Base-by-base conservation (phyloP, 2,888 invertebrate species). In the Drosophila neutralis region DNA sequence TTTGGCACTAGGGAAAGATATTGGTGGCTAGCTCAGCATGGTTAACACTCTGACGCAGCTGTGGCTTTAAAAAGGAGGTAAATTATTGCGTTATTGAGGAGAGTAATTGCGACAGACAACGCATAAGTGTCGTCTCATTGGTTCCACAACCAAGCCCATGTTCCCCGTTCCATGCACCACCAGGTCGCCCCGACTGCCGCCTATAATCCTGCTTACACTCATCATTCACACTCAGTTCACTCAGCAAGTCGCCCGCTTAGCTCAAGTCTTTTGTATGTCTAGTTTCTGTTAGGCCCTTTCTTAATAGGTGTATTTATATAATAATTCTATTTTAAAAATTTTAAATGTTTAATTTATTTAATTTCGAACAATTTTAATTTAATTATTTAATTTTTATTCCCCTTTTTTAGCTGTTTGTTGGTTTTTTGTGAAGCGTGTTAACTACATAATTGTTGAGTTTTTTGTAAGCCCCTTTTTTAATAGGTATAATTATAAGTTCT, bases 71-170 rank as follows among this genome's bases (percentile, higher is more conserved):
- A 80, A 74, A 75, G 74, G 79, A 88, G 83, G 75, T 83, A 82
- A 88, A 79, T 85, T 83, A 75, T 75, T 74, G 74, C 73, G 73
- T 72, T 85, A 82, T 83, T 83, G 86, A 82, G 80, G 76, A 88
- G 83, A 85, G 88, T 85, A 87, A 85, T 83, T 83, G 86, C 79
- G 68, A 74, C 79, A 85, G 73, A 73, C 70, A 73, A 73, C 69
- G 71, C 49, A 70, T 51, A 59, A 42, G 45, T 36, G 59, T 57
- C 53, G 59, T 48, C 60, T 62, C 40, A 59, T 18, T 49, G 49
- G 49, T 51, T 29, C 61, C 48, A 61, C 56, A 45, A 35, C 48
- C 62, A 27, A 36, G 13, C 27, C n/a, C 56, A 54, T 58, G 35
- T 57, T 60, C 33, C 53, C 45, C 58, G 84, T 65, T 65, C 51